Evolutionary conservation across 2,797 vertebrate species (phyloP).

Genomic region (Triplophysa bombifrons): DNA sequence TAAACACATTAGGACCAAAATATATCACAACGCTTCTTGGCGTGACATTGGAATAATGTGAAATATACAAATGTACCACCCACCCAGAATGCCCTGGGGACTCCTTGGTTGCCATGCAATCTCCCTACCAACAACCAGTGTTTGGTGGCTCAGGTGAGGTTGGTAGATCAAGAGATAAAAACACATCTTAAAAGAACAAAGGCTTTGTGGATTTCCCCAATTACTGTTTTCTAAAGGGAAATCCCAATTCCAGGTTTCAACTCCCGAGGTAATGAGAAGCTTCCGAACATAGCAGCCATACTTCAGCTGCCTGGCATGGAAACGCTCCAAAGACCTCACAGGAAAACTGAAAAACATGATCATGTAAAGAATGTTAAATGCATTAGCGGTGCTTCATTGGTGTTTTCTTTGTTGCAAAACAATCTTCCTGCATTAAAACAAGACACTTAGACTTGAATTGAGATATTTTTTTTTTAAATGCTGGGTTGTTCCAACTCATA

Average conservation of each 20-base stretch:
- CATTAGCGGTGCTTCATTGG: not conserved
- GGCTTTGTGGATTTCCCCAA: constrained; percentile 59
- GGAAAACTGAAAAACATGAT: constrained; percentile 37
- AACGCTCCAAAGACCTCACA: constrained; percentile 34
- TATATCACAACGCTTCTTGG: too few species aligned
- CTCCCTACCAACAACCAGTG: constrained; percentile 46
- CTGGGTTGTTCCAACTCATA: not conserved
- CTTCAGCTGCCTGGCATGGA: constrained; percentile 46
- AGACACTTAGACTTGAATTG: not conserved
- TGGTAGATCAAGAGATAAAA: constrained; percentile 27
- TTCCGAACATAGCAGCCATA: constrained; percentile 49
- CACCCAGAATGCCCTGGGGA: constrained; percentile 40
- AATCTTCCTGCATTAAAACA: too few species aligned
- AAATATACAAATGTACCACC: constrained; percentile 15
- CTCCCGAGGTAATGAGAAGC: constrained; percentile 57
- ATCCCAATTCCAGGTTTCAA: constrained; percentile 48
- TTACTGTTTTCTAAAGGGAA: constrained; percentile 60
- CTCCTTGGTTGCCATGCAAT: constrained; percentile 38
- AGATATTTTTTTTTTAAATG: too few species aligned
- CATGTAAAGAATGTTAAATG: not conserved
- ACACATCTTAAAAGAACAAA: constrained; percentile 38
- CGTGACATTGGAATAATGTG: not conserved
- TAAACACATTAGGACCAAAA: not conserved
- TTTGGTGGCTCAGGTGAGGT: constrained; percentile 14
- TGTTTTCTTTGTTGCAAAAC: not conserved